These are phyloP conservation scores for Rhinatrema bivittatum DNA, from an alignment of 2,797 vertebrate species.

Conservation along the genomic window DNA sequence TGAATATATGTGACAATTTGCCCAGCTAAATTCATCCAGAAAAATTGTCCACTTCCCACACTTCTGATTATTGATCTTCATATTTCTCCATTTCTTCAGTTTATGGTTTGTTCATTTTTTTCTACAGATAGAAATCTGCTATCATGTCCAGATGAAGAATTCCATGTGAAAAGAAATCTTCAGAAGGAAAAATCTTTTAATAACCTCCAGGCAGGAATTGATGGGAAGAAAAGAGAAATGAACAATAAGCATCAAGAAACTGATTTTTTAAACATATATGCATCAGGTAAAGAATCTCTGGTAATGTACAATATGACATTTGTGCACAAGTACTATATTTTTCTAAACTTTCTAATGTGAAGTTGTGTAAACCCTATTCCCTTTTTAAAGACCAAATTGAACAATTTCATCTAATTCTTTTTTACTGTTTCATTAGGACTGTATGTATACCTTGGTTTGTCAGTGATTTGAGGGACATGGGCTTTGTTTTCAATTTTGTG, in stretches of 20 bases:
- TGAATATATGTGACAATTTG: too few relatives aligned
- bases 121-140: too few relatives aligned
- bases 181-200: not conserved
- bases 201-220: not conserved
- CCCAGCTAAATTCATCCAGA: too few relatives aligned
- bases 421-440: accelerated
- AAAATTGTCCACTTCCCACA: too few relatives aligned
- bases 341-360: not conserved
- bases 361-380: not conserved
- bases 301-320: accelerated
- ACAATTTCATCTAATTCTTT: not conserved
- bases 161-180: too few relatives aligned
- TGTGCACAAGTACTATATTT: not conserved
- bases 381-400: not conserved
- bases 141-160: too few relatives aligned
- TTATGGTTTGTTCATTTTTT: too few relatives aligned
- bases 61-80: too few relatives aligned
- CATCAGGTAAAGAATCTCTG: conserved; percentile 2
- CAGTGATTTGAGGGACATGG: not conserved
- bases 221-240: not conserved
- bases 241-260: not conserved
- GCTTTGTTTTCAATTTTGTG: not conserved
- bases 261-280: conserved; percentile 17
- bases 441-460: not conserved
- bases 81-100: too few relatives aligned